Conservation (phyloP, 2,797 vertebrate species). For the Sphaeramia orbicularis region DNA sequence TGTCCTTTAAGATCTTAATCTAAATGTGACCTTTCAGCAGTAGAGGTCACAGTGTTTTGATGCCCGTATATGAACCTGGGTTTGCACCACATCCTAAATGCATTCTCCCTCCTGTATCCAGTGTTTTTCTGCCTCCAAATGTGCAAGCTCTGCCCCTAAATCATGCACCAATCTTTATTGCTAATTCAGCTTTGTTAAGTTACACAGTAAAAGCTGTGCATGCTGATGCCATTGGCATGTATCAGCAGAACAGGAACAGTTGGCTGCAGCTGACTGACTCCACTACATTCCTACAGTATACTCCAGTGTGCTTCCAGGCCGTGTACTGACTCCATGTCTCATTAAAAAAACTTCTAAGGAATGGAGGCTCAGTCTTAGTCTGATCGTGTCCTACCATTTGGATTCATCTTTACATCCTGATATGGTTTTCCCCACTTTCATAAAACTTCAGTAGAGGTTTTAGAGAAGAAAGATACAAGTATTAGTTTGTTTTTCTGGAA, state of each 20-base stretch:
- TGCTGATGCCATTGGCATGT: slow-evolving; percentile 21
- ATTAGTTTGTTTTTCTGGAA: too few relatives aligned
- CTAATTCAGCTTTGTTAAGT: slow-evolving; percentile 33
- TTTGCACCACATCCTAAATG: background rate
- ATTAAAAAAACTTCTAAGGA: background rate
- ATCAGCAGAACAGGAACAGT: slow-evolving; percentile 45
- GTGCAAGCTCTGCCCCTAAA: background rate
- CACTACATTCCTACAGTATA: background rate
- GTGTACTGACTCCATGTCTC: slow-evolving; percentile 11
- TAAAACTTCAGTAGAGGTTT: too few relatives aligned
- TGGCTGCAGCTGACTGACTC: slow-evolving; percentile 19
- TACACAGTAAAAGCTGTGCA: slow-evolving; percentile 20
- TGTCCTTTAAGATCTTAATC: background rate
- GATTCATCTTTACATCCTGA: background rate
- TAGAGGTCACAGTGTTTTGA: background rate
- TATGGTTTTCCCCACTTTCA: too few relatives aligned
- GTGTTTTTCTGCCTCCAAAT: background rate
- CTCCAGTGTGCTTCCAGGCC: slow-evolving; percentile 2
- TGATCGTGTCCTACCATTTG: too few relatives aligned
- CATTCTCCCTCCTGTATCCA: background rate
- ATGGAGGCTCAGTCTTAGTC: background rate
- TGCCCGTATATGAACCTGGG: background rate
- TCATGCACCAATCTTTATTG: slow-evolving; percentile 28
- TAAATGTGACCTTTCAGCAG: background rate
- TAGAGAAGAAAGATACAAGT: too few relatives aligned